Evolutionary conservation across 2,888 invertebrate genomes (phyloP).

Genomic region (Xanthorhoe spadicearia): DNA sequence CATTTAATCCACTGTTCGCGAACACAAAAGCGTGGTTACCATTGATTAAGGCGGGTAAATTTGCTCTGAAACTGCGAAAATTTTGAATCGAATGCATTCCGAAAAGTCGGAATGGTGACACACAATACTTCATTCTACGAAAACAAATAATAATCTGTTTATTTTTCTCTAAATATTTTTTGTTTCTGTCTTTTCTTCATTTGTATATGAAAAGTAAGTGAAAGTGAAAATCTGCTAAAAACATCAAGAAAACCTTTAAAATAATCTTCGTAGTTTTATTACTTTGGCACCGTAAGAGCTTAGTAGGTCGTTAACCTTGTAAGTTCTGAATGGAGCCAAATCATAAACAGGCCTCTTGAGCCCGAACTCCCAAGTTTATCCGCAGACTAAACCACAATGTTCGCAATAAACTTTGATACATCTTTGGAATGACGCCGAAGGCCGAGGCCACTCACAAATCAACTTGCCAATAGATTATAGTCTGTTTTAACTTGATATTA

Average conservation of each 20-base stretch:
- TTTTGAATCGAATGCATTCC: too few relatives aligned
- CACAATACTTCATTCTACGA: too few relatives aligned
- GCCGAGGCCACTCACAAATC: background rate
- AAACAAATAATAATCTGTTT: too few relatives aligned
- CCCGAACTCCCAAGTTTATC: slow-evolving; percentile 3
- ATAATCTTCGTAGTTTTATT: background rate
- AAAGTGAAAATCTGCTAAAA: background rate
- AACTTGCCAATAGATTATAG: background rate
- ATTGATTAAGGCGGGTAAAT: background rate
- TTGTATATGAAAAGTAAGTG: too few relatives aligned
- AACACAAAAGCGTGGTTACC: background rate
- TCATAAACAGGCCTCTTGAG: slow-evolving; percentile 1
- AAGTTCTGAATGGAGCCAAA: background rate
- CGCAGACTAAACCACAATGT: slow-evolving; percentile 1
- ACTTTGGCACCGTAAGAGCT: background rate
- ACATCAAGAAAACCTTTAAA: background rate
- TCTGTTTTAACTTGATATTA: background rate
- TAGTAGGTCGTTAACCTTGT: background rate
- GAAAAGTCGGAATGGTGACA: too few relatives aligned
- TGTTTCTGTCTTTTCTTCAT: too few relatives aligned
- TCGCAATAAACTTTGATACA: slow-evolving; percentile 7
- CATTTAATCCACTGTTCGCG: background rate
- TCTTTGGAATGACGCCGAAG: background rate
- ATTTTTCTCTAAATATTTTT: too few relatives aligned
- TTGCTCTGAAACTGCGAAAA: too few relatives aligned